Evolutionary conservation across 2,113 vertebrate genomes (phyloP), one percentile per base, ranked within the genome.

Genomic region (Paracanthobrama guichenoti): DNA sequence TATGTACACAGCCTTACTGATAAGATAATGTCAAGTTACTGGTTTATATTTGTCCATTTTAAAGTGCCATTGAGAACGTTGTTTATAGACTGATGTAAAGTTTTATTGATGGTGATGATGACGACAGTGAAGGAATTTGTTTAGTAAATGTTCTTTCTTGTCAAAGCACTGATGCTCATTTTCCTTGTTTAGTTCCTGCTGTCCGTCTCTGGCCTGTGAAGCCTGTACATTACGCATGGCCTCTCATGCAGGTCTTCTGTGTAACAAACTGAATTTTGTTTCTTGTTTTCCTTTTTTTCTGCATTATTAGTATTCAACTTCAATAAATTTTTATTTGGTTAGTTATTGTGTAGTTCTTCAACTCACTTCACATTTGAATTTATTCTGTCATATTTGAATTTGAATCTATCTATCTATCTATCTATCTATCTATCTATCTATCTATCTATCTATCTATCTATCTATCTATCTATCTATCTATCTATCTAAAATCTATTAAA

Each of bases 241-340:
- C 83, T 39, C 46, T 69, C 59, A 46, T 66, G 66, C 62, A 42
- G 79, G 79, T 82, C 80, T 39, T 48, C 69, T 62, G 50, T 72
- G 55, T 46, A 57, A 48, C 28, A 79, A 71, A 69, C 22, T 12
- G 16, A 53, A 44, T 35, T 82, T 84, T 78, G 66, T 53, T 72
- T 73, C 57, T 73, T 57, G 39, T 80, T 80, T 80, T 80, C 42
- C 44, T 57, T 53, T 75, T 72, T 79, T 77, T 84, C 74, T 80
- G 60, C 71, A 78, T 62, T 82, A 78, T 62, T 82, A 81, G 16
- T 46, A 55, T 64, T 80, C 73, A 72, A 72, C 72, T 84, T 84
- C 53, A 88, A 84, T 83, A 87, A 69, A 84, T 85, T 87, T 85
- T 83, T 81, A 50, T 80, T 86, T 80, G 67, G 22, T 71, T 71